Conservation (phyloP, 1,140 invertebrate species). For the Caenorhabditis brenneri region DNA sequence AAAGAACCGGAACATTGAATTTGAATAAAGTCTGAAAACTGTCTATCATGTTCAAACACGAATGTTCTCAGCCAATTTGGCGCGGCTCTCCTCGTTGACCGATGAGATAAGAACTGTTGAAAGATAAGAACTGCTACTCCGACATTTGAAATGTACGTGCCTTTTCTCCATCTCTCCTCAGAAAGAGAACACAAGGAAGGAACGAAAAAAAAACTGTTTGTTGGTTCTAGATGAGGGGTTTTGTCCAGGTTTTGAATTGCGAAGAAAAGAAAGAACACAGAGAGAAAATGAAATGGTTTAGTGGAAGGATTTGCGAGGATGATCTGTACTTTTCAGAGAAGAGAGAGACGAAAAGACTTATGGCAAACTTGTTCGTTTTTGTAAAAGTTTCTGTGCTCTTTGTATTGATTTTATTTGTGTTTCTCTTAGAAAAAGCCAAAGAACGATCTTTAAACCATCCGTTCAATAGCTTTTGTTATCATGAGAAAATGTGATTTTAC, state of each 20-base stretch:
- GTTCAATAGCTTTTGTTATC: too few species aligned
- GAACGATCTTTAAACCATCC: too few species aligned
- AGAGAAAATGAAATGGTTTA: too few species aligned
- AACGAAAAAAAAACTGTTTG: background rate
- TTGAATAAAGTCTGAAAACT: too few species aligned
- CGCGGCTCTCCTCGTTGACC: background rate
- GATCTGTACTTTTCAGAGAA: slow-evolving; percentile 16
- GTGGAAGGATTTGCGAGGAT: slow-evolving; percentile 7
- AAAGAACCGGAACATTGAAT: too few species aligned
- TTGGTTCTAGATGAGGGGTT: slow-evolving; percentile 14
- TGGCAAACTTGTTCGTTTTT: background rate
- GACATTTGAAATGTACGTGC: background rate
- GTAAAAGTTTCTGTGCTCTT: too few species aligned
- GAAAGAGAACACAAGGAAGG: background rate
- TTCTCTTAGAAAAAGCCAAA: too few species aligned
- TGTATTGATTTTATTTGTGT: too few species aligned
- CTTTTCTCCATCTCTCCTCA: background rate
- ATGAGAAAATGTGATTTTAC: too few species aligned
- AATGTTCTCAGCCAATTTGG: background rate
- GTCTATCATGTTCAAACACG: background rate
- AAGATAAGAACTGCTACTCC: background rate
- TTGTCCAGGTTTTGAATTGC: background rate
- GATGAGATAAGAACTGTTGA: background rate
- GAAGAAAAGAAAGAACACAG: background rate
- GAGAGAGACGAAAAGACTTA: background rate